These are phyloP conservation scores for Cyclargus thomasi DNA, from an alignment of 1,140 invertebrate genomes.

Conservation along the genomic window DNA sequence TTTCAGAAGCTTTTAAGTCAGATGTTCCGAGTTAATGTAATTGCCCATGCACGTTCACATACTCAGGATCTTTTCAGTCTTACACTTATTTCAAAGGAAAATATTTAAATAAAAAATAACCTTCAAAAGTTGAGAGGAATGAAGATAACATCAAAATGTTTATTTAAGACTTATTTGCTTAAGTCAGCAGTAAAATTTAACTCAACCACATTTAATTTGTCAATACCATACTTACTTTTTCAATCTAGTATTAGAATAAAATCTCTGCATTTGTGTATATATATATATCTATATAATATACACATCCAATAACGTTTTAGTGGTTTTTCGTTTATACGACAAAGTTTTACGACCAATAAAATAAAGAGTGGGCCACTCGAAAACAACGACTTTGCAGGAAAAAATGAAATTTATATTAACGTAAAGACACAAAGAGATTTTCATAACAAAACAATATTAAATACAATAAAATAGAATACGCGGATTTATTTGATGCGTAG, in stretches of 20 bases:
- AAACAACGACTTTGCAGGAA: conserved; percentile 4
- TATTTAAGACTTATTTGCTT: no score
- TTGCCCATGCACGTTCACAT: background rate
- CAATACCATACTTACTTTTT: no score
- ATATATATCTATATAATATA: background rate
- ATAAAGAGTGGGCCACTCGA: conserved; percentile 8
- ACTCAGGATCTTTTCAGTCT: no score
- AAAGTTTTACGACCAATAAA: conserved; percentile 13
- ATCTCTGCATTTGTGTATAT: background rate
- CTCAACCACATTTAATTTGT: no score
- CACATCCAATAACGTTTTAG: conserved; percentile 12
- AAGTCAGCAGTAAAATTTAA: no score
- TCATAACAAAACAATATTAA: background rate
- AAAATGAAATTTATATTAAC: conserved; percentile 14
- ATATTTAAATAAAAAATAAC: no score
- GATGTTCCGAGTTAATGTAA: background rate
- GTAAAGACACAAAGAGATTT: conserved; percentile 5
- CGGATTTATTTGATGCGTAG: background rate
- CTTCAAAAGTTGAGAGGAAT: no score
- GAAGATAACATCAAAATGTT: no score
- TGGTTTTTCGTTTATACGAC: conserved; percentile 14
- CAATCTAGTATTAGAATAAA: no score
- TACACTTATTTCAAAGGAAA: no score
- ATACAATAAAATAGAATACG: background rate
- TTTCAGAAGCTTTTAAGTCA: background rate